Evolutionary conservation across 2,113 vertebrate genomes (phyloP).

Genomic region (Sebastes fasciatus): DNA sequence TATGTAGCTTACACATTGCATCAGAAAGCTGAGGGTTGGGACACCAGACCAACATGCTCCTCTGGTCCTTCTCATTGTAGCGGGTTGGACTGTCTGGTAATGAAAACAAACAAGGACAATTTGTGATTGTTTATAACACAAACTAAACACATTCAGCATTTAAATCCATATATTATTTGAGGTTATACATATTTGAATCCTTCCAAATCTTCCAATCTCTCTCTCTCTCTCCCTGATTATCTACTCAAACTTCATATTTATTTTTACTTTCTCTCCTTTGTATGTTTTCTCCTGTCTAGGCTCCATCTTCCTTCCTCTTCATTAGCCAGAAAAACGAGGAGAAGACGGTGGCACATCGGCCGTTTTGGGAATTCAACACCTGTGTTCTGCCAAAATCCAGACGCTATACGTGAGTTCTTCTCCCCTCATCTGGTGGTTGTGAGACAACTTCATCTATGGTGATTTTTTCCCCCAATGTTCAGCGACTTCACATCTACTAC

Average conservation of each 20-base stretch:
- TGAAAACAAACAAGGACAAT: constrained; percentile 14
- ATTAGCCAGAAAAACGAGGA: neutral
- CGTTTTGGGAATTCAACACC: constrained; percentile 3
- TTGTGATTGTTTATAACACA: neutral
- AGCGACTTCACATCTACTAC: neutral
- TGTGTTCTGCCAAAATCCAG: constrained; percentile 14
- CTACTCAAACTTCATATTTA: neutral
- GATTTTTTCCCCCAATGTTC: neutral
- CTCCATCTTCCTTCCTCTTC: constrained; percentile 7
- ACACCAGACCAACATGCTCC: constrained; percentile 95
- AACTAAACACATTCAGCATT: neutral
- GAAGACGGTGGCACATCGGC: neutral
- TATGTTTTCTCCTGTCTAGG: neutral
- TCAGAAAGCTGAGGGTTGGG: constrained; percentile 91
- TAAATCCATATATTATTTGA: neutral
- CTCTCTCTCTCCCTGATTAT: neutral
- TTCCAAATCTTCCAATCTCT: neutral
- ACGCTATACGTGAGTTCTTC: neutral
- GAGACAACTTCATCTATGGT: neutral
- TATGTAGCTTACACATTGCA: constrained; percentile 88
- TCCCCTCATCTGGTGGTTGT: neutral
- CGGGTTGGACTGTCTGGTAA: constrained; percentile 84
- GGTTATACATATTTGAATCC: neutral
- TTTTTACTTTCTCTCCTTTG: neutral
- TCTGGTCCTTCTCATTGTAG: constrained; percentile 88